Conservation (phyloP, 35 echinoderm and acorn worm genomes). For the Ophioderma brevispina region DNA sequence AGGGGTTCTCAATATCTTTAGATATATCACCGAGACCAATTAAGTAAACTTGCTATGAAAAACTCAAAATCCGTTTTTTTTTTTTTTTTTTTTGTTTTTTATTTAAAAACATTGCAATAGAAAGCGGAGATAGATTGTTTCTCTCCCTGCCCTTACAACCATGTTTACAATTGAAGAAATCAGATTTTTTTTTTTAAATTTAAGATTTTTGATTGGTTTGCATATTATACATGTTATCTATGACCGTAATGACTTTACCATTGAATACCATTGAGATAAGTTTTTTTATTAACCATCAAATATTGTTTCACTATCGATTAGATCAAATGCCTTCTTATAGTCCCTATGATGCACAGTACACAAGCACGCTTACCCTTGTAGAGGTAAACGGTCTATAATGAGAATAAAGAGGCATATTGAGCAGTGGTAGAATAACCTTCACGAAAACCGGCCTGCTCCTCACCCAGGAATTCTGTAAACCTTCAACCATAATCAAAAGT, state of each 20-base stretch:
- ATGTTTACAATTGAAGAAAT: constrained; percentile 58
- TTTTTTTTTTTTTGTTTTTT: too few species aligned
- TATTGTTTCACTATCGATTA: constrained; percentile 42
- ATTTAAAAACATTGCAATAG: constrained; percentile 63
- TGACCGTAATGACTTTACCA: constrained; percentile 75
- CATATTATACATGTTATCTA: constrained; percentile 48
- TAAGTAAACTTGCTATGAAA: constrained; percentile 50
- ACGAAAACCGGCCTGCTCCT: constrained; percentile 60
- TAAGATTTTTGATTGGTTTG: constrained; percentile 55
- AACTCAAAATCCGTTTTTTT: constrained; percentile 56
- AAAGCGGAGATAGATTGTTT: constrained; percentile 50
- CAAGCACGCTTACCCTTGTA: constrained; percentile 27
- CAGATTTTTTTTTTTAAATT: constrained; percentile 29
- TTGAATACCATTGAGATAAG: constrained; percentile 39
- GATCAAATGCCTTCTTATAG: constrained; percentile 68
- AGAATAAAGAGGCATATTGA: constrained; percentile 24
- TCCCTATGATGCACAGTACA: constrained; percentile 72
- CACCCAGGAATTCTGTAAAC: neutral
- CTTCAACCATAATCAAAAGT: constrained; percentile 15
- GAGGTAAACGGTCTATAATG: constrained; percentile 42
- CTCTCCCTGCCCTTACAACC: constrained; percentile 46
- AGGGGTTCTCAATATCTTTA: neutral
- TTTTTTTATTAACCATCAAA: constrained; percentile 57
- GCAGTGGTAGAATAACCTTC: constrained; percentile 41
- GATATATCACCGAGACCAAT: neutral